Evolutionary conservation across 2,797 vertebrate species (phyloP).

Genomic region (Champsocephalus esox): DNA sequence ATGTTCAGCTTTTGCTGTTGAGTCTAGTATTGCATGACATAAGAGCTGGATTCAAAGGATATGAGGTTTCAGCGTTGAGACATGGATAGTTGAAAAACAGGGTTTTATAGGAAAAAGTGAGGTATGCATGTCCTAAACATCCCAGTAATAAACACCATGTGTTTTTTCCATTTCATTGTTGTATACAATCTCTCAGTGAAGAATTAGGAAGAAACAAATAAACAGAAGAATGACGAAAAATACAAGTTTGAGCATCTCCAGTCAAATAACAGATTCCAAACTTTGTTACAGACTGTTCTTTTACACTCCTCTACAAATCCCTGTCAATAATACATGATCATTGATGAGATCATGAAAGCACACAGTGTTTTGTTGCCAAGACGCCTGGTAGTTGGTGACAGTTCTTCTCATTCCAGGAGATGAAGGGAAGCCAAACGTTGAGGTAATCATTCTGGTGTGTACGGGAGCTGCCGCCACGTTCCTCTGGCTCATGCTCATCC

Average conservation of each 20-base stretch:
- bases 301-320: slow-evolving; percentile 25
- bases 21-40: slow-evolving; percentile 19
- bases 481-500: slow-evolving; percentile 95
- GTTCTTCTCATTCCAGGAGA: slow-evolving; percentile 82
- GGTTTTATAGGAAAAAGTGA: slow-evolving; percentile 42
- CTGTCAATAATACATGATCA: slow-evolving; percentile 11
- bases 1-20: slow-evolving; percentile 20
- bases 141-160: slow-evolving; percentile 48
- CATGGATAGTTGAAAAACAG: slow-evolving; percentile 48
- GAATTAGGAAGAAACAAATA: slow-evolving; percentile 34
- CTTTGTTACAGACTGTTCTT: slow-evolving; percentile 27
- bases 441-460: slow-evolving; percentile 94
- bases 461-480: slow-evolving; percentile 93
- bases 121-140: slow-evolving; percentile 58
- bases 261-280: slow-evolving; percentile 7
- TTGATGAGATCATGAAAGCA: slow-evolving; percentile 32
- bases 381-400: slow-evolving; percentile 18
- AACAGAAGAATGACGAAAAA: slow-evolving; percentile 38
- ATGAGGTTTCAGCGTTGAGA: slow-evolving; percentile 29
- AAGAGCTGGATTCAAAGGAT: slow-evolving; percentile 16
- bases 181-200: slow-evolving; percentile 48
- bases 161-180: slow-evolving; percentile 56
- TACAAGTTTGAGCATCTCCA: slow-evolving; percentile 2
- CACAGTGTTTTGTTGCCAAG: slow-evolving; percentile 4
- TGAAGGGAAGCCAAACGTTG: slow-evolving; percentile 90